These are phyloP conservation scores for Argopecten irradians DNA, from an alignment of 1,140 invertebrate species.

Conservation along the genomic window DNA sequence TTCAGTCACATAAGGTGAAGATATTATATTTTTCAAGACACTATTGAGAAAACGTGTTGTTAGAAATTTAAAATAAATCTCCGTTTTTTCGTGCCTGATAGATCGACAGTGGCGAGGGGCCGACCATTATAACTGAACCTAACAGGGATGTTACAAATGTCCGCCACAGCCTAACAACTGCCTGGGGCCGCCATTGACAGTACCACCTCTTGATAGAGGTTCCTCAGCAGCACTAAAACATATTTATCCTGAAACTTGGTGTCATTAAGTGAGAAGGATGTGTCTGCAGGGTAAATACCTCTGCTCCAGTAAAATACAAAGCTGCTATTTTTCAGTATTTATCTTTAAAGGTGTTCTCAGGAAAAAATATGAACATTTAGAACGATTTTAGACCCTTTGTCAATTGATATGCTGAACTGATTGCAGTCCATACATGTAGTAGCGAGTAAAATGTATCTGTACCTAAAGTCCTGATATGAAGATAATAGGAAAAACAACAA, in stretches of 20 bases:
- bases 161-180: background rate
- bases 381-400: background rate
- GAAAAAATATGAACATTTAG: background rate
- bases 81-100: background rate
- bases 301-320: background rate
- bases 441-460: too few relatives aligned
- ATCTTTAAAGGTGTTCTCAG: background rate
- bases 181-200: background rate
- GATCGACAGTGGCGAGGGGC: background rate
- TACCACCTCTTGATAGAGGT: background rate
- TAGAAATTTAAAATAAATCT: background rate
- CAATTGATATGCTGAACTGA: too few relatives aligned
- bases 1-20: background rate
- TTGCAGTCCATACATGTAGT: too few relatives aligned
- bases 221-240: background rate
- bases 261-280: constrained; percentile 21
- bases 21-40: constrained; percentile 23
- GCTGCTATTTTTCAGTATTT: background rate
- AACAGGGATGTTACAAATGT: background rate
- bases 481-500: too few relatives aligned
- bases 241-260: constrained; percentile 3
- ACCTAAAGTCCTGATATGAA: too few relatives aligned
- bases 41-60: constrained; percentile 16
- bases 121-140: background rate
- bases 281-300: background rate